Conservation (phyloP, 92 coral and sea anemone species). For the Heliopora coerulea region DNA sequence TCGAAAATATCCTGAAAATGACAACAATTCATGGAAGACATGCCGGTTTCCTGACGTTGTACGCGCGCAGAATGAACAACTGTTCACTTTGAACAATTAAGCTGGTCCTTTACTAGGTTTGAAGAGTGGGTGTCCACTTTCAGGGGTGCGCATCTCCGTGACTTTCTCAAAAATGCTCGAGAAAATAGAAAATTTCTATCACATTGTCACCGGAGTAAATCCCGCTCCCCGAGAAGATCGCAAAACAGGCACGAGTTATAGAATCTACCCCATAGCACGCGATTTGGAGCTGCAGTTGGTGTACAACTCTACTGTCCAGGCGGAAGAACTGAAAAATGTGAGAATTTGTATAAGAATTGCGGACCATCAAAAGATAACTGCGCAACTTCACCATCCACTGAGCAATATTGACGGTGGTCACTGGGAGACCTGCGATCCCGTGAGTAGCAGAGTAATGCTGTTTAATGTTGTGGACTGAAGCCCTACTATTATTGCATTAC, state of each 20-base stretch:
- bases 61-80: conserved; percentile 22
- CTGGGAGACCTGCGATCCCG: conserved; percentile 36
- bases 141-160: conserved; percentile 38
- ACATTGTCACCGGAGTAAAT: conserved; percentile 16
- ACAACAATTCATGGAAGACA: neutral
- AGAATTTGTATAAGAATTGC: conserved; percentile 15
- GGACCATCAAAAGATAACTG: conserved; percentile 16
- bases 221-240: conserved; percentile 15
- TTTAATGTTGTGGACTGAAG: conserved; percentile 20
- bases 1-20: neutral
- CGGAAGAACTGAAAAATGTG: neutral
- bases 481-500: neutral
- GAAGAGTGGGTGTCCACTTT: conserved; percentile 8
- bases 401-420: conserved; percentile 5
- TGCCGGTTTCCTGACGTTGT: conserved; percentile 3
- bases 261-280: conserved; percentile 18
- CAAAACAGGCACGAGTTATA: conserved; percentile 15
- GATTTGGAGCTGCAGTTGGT: conserved; percentile 28
- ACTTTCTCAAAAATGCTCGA: conserved; percentile 14
- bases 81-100: conserved; percentile 10
- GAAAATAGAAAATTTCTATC: conserved; percentile 16
- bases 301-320: conserved; percentile 19
- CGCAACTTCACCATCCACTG: neutral
- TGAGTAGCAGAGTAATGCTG: conserved; percentile 10
- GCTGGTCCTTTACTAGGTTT: conserved; percentile 13